Base-by-base conservation (phyloP, 2,888 invertebrate genomes). In the Leptopilina drosophilae region DNA sequence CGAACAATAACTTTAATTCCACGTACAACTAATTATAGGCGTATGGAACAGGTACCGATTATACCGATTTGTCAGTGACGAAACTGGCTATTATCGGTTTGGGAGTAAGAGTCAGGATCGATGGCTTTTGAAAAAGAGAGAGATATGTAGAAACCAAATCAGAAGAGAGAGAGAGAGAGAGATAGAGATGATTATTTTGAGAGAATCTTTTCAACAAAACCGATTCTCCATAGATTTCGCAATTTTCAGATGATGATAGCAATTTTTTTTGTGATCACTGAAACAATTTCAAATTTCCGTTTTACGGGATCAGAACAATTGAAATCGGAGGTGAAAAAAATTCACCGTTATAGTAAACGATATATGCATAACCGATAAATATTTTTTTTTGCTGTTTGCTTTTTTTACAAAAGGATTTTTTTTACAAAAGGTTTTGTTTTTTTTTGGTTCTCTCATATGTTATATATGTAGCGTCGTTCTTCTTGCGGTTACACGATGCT, bases 401-500 rank as follows among this genome's bases (percentile, higher is more conserved):
- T 64, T 64, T 11, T 59, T 49, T 64, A 12, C 26, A 4, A 1
- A 62, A 7, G 12, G 5, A 76, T 76, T 80, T 75, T 80, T n/a
- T n/a, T n/a, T n/a, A n/a, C n/a, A n/a, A n/a, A n/a, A n/a, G n/a
- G n/a, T n/a, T 79, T 79, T 83, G 0, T 81, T 66, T 77, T 77
- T 83, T 81, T 80, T 76, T 64, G 80, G 78, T 83, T 80, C 77
- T 80, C 78, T 33, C 0, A 33, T 33, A 5, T 33, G 3, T 33
- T 77, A 79, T 79, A 77, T 80, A 79, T 73, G 81, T 80, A 85
- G 85, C 86, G 83, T 85, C 84, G 83, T 84, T 84, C 84, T 86
- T 85, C 79, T 33, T 82, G 82, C 85, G 85, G 84, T 87, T 85
- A 87, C 87, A 85, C 87, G 85, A 83, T 87, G 88, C 89, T 90